Evolutionary conservation across 2,888 invertebrate species (phyloP), one percentile per base, ranked within the genome.

Genomic region (Arrhopalites spinosus): DNA sequence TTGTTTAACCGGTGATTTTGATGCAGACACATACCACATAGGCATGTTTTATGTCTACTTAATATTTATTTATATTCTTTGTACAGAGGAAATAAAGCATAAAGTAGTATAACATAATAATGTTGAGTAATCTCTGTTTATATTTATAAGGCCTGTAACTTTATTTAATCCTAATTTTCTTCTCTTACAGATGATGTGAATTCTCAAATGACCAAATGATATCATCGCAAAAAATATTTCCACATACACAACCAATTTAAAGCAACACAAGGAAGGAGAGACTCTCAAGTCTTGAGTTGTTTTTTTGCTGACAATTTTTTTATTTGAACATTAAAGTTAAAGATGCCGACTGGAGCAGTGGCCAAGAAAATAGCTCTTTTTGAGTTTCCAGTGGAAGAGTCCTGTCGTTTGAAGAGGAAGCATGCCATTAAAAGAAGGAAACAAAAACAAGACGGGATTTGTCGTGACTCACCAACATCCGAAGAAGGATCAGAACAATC

Each of bases 351-450:
- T 0, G 80, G 81, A 61, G 45, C 75, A 25, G 81, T 81, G 11
- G 80, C 81, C 36, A 80, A 80, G 68, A 80, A 81, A 76, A 81
- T 81, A 77, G 80, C 80, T 20, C 75, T 80, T 1, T 81, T 81
- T 77, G 80, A 81, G 73, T 47, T 73, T 23, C 27, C 59, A 25
- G 53, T 56, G 23, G 53, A 56, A n/a, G 53, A 56, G 20, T 59
- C 25, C 25, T 25, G 59, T 27, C 59, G 59, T 2, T 27, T 59
- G 25, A 59, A 59, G 25, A 23, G 59, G 27, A 59, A 59, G 15
- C 27, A 27, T 59, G 59, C 59, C 2, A 59, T 59, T 11, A 59
- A 59, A 59, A 23, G 59, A 15, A 59, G 59, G 25, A 59, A 59
- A 25, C 23, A 59, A 59, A 59, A 8, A 59, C 8, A 15, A 59